Percentiles rank a stretch among this genome's conserved stretches.
These are phyloP conservation scores for Hippolais icterina DNA, from an alignment of 2,113 vertebrate genomes.

Conservation along the genomic window DNA sequence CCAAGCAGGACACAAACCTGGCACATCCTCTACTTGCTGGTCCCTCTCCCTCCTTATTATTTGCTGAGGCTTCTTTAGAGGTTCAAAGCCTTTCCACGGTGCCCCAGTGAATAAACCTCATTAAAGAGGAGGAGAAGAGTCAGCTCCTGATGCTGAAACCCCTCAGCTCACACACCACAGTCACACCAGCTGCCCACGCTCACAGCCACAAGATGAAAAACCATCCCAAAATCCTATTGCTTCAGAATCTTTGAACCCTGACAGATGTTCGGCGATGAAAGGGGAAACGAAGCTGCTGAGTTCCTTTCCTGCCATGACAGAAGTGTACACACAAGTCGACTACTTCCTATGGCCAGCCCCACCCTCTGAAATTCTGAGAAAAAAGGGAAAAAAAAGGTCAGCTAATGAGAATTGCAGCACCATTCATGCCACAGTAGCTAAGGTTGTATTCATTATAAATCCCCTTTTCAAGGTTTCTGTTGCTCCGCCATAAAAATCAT, in stretches of 20 bases:
- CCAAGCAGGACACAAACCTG: neutral
- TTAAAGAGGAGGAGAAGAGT: neutral
- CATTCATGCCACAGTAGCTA: neutral
- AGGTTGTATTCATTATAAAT: conserved; percentile 43
- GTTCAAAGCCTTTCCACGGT: neutral
- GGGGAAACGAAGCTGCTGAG: neutral
- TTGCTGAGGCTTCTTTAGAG: neutral
- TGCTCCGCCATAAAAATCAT: conserved; percentile 50
- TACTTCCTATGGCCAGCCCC: conserved; percentile 25
- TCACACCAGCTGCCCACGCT: neutral
- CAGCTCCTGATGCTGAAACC: neutral
- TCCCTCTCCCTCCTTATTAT: neutral
- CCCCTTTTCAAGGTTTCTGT: conserved; percentile 51
- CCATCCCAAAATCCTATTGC: neutral
- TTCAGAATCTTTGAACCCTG: conserved; percentile 23
- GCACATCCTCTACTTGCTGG: neutral
- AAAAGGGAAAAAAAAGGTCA: neutral
- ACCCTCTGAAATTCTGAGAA: conserved; percentile 50
- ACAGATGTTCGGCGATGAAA: conserved; percentile 43
- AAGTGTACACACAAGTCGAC: neutral
- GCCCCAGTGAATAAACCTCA: neutral
- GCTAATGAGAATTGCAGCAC: conserved; percentile 60
- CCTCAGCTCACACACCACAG: neutral
- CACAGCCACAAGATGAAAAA: neutral
- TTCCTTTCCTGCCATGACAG: conserved; percentile 29